Evolutionary conservation across 2,113 vertebrate species (phyloP).

Genomic region (Nannospalax galili): DNA sequence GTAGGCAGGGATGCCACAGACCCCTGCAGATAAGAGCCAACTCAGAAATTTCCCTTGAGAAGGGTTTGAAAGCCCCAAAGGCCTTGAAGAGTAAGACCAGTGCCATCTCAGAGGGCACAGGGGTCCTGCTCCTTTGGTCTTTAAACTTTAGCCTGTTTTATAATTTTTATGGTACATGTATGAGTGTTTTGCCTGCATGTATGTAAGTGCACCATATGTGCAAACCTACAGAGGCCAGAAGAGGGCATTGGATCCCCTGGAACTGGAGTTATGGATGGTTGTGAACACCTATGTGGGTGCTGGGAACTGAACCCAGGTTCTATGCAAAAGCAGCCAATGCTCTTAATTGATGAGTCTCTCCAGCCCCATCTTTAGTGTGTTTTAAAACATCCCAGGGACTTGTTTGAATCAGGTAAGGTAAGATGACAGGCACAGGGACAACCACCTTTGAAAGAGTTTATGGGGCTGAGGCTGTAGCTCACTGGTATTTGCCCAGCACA

Average conservation of each 20-base stretch:
- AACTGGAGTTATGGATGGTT: too few relatives aligned
- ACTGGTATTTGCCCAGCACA: neutral
- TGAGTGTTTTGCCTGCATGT: too few relatives aligned
- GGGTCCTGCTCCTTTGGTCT: neutral
- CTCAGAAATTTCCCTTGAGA: neutral
- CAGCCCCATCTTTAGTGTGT: too few relatives aligned
- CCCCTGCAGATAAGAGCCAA: neutral
- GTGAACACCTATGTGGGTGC: too few relatives aligned
- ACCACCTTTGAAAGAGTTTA: neutral
- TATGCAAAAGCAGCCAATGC: too few relatives aligned
- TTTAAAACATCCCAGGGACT: neutral
- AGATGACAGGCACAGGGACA: neutral
- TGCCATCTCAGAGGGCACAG: neutral
- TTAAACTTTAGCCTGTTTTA: neutral
- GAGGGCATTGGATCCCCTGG: too few relatives aligned
- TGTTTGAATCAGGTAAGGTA: neutral
- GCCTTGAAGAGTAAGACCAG: neutral
- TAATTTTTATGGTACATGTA: too few relatives aligned
- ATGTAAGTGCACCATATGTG: too few relatives aligned
- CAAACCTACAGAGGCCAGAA: too few relatives aligned
- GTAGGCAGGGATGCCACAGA: neutral
- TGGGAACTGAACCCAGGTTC: too few relatives aligned
- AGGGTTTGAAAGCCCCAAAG: neutral
- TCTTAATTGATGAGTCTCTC: too few relatives aligned
- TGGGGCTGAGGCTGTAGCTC: neutral